Conservation (phyloP, 2,113 vertebrate species). For the Lonchura striata region DNA sequence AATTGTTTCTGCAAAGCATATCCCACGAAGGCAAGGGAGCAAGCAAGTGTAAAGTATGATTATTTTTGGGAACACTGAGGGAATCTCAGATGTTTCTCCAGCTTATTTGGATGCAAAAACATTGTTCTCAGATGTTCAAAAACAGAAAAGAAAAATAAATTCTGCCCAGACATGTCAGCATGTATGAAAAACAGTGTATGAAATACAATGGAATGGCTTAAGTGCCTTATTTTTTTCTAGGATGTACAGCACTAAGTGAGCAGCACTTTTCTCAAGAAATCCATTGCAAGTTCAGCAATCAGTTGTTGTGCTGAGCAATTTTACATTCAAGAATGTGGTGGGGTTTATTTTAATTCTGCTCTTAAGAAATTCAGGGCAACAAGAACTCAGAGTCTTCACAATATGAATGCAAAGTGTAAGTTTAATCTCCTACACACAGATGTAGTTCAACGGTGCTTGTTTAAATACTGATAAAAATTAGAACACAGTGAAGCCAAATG, state of each 20-base stretch:
- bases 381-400: not conserved
- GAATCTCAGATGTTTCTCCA: not conserved
- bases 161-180: not conserved
- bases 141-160: not conserved
- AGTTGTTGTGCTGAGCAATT: not conserved
- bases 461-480: slow-evolving; percentile 54
- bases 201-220: not conserved
- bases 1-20: not conserved
- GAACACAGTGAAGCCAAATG: slow-evolving; percentile 15
- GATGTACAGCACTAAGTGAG: not conserved
- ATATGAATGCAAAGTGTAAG: not conserved
- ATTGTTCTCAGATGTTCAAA: not conserved
- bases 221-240: not conserved
- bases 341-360: not conserved
- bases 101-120: not conserved
- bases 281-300: not conserved
- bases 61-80: not conserved
- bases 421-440: slow-evolving; percentile 3
- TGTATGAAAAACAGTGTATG: not conserved
- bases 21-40: not conserved
- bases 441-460: slow-evolving; percentile 25
- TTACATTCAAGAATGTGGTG: not conserved
- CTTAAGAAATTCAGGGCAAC: slow-evolving; percentile 9
- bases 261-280: not conserved
- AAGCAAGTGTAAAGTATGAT: not conserved